Conservation (phyloP, 1,140 invertebrate species). For the Ostrea edulis region DNA sequence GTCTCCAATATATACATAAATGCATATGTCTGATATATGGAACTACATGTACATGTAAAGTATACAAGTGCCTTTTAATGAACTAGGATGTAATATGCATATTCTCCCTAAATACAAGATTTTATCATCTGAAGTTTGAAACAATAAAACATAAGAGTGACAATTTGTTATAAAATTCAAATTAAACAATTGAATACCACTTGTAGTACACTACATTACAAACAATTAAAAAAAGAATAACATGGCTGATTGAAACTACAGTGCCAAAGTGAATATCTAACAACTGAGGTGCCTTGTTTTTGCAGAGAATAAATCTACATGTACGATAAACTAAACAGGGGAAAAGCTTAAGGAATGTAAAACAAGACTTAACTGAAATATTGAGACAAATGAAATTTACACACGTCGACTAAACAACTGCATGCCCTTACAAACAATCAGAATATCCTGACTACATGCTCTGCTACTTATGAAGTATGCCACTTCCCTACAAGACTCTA, state of each 20-base stretch:
- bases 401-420: background rate
- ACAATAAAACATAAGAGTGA: no score
- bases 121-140: background rate
- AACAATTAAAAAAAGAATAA: no score
- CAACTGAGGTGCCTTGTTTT: no score
- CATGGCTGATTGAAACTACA: no score
- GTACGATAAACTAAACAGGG: background rate
- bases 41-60: slow-evolving; percentile 13
- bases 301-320: no score
- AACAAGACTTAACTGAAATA: background rate
- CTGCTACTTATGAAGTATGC: background rate
- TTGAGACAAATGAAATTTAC: background rate
- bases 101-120: background rate
- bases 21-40: slow-evolving; percentile 25
- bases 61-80: slow-evolving; percentile 12
- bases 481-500: background rate
- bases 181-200: no score
- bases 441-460: background rate
- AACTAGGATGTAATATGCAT: background rate
- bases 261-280: no score
- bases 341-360: background rate
- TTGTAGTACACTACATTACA: no score
- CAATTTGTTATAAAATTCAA: no score
- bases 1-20: slow-evolving; percentile 22
- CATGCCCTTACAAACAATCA: background rate